These are phyloP conservation scores for Cochlearius cochlearius DNA, from an alignment of 2,113 vertebrate genomes.

Conservation along the genomic window DNA sequence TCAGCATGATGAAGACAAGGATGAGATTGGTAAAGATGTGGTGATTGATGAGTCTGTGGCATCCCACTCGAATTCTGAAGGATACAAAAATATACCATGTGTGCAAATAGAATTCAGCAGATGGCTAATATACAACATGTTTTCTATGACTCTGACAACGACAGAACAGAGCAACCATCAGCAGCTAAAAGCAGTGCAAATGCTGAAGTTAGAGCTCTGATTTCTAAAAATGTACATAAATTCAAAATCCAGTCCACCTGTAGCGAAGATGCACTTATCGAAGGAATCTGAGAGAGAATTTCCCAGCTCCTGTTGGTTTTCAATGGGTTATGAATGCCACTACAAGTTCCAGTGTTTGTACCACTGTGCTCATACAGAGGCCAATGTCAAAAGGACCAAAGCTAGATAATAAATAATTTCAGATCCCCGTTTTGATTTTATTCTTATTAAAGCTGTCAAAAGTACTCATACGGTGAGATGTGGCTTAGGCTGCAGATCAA, in stretches of 20 bases:
- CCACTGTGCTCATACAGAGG: background rate
- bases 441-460: background rate
- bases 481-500: background rate
- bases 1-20: conserved; percentile 99
- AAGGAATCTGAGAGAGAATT: background rate
- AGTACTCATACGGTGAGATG: background rate
- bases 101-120: background rate
- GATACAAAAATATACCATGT: conserved; percentile 20
- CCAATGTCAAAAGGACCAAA: background rate
- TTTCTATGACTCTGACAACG: background rate
- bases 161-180: background rate
- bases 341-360: background rate
- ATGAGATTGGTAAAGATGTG: conserved; percentile 99
- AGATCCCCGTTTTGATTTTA: background rate
- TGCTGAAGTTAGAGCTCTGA: background rate
- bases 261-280: background rate
- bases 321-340: background rate
- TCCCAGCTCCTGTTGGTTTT: background rate
- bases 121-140: background rate
- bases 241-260: background rate
- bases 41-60: conserved; percentile 96
- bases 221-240: background rate
- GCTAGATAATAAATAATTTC: background rate
- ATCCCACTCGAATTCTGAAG: conserved; percentile 90
- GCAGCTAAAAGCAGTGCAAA: background rate